Evolutionary conservation across 2,888 invertebrate genomes (phyloP), one percentile per base, ranked within the genome.

Genomic region (Caenorhabditis sp.): DNA sequence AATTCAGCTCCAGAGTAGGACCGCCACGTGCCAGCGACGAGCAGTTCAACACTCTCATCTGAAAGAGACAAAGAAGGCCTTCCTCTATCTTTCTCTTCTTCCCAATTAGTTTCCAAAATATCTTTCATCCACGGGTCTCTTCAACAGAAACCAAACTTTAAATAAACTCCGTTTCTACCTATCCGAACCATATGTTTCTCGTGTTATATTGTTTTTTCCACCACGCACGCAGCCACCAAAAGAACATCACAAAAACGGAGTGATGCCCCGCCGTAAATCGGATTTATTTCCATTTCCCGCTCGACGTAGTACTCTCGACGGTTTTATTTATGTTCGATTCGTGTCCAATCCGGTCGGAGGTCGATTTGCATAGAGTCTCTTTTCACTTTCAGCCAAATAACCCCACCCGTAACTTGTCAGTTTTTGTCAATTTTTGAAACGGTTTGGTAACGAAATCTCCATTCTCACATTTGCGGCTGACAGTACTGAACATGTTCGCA

Each of bases 321-420:
- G n/a, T 51, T 22, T 8, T 18, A 24, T 51, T 50, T 44, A 11
- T 58, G 22, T 35, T 22, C 28, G 35, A 22, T 62, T 72, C n/a
- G n/a, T n/a, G n/a, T n/a, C n/a, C 65, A 58, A 74, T 67, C 76
- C 76, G 76, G 76, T 76, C 61, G 67, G 40, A 68, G 76, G 76
- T 76, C 76, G 76, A 76, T 76, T 76, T 76, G 67, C 76, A 76
- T 76, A 76, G 22, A 22, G 20, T 44, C 22, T 40, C 22, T 28
- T 51, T 24, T 56, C 47, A 22, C 50, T 24, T 22, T 37, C 61
- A 40, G 61, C 50, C 32, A 32, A 40, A 5, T 13, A 13, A 6
- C 13, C 40, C 2, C 6, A 11, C 40, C n/a, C n/a, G n/a, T n/a
- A 40, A 13, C 40, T 13, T n/a, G n/a, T n/a, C n/a, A n/a, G 13